Conservation (phyloP, 2,113 vertebrate genomes). For the Hydrochoerus hydrochaeris region DNA sequence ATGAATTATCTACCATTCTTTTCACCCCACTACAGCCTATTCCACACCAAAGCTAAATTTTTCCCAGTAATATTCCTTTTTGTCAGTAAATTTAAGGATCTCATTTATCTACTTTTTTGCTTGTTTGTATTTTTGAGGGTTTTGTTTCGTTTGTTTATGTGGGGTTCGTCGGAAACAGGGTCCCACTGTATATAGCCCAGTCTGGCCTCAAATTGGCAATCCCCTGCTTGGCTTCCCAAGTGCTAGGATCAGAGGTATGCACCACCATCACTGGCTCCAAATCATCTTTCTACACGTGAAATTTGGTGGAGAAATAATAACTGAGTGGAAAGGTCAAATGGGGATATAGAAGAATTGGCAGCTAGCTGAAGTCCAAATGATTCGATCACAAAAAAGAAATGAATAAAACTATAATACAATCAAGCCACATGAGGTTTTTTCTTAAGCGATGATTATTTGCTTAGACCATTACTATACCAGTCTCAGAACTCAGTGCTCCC, state of each 20-base stretch:
- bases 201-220: not conserved
- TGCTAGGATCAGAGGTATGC: not conserved
- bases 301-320: not conserved
- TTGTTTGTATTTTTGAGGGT: not conserved
- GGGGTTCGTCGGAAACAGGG: not conserved
- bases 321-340: not conserved
- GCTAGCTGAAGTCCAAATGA: not conserved
- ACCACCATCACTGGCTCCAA: not conserved
- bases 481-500: not conserved
- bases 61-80: not conserved
- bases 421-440: not conserved
- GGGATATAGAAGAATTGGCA: conserved; percentile 8
- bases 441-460: not conserved
- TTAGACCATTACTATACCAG: not conserved
- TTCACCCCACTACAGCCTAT: not conserved
- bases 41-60: not conserved
- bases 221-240: not conserved
- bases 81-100: not conserved
- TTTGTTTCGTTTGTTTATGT: not conserved
- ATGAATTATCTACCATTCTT: not conserved
- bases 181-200: not conserved
- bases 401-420: not conserved
- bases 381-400: not conserved
- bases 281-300: not conserved
- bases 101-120: not conserved